A percentile compares a stretch with the other conserved stretches of the same genome.
These are phyloP conservation scores for Lanistes nyassanus DNA, from an alignment of 1,140 invertebrate species.

Conservation along the genomic window DNA sequence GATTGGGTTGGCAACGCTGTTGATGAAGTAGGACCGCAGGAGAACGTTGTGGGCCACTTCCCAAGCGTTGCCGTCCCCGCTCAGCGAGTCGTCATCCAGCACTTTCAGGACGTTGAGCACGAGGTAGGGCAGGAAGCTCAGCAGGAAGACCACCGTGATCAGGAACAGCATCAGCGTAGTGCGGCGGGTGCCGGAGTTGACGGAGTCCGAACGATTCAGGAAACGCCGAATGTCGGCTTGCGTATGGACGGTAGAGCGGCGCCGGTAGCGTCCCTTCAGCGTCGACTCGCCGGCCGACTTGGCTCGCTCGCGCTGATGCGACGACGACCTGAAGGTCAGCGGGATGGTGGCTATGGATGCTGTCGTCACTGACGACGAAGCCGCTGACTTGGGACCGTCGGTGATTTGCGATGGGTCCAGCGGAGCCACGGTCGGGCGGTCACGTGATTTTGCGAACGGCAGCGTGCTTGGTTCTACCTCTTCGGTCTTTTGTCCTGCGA, in stretches of 20 bases:
- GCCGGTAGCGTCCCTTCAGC: conserved; percentile 6
- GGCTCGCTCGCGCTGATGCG: too few relatives aligned
- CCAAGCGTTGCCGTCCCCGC: conserved; percentile 19
- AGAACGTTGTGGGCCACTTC: conserved; percentile 32
- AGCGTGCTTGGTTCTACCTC: too few relatives aligned
- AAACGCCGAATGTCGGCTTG: conserved; percentile 14
- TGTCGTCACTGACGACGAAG: too few relatives aligned
- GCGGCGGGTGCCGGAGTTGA: conserved; percentile 13
- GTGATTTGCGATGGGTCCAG: too few relatives aligned
- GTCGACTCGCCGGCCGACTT: background rate
- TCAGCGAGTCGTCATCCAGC: conserved; percentile 31
- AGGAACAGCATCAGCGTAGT: conserved; percentile 44
- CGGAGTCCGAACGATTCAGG: conserved; percentile 16
- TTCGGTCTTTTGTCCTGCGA: too few relatives aligned
- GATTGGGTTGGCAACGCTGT: conserved; percentile 49
- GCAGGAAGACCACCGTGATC: conserved; percentile 43
- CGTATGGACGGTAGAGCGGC: conserved; percentile 12
- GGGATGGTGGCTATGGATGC: too few relatives aligned
- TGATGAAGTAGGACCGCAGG: conserved; percentile 47
- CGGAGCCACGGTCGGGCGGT: too few relatives aligned
- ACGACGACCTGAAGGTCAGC: too few relatives aligned
- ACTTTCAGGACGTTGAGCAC: conserved; percentile 36
- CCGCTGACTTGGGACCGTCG: too few relatives aligned
- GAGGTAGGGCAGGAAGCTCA: conserved; percentile 45
- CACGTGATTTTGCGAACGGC: too few relatives aligned